phyloP scores from a whole-genome alignment of 2,888 invertebrate species.

The Steinernema carpocapsae region DNA sequence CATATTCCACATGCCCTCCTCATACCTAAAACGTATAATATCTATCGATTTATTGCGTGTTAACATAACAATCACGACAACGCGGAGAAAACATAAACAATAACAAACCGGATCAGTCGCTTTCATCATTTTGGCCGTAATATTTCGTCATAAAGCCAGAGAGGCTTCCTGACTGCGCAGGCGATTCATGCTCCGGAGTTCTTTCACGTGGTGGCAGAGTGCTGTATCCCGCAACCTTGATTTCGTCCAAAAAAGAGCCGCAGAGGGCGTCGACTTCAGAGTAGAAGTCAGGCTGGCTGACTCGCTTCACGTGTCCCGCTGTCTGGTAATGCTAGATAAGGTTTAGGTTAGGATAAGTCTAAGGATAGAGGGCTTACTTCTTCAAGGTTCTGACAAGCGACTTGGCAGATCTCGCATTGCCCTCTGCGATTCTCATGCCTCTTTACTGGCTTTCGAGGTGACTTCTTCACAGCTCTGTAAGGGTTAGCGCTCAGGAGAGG shows the following conservation, averaged over 20 bases:
- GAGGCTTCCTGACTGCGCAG: too few species aligned
- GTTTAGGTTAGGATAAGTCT: too few species aligned
- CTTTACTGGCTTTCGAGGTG: background rate
- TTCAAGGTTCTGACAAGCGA: background rate
- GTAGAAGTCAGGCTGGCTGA: background rate
- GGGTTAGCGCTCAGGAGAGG: background rate
- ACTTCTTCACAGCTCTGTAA: background rate
- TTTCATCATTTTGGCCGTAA: too few species aligned
- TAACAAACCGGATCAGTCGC: too few species aligned
- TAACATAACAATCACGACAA: too few species aligned
- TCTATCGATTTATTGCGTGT: too few species aligned
- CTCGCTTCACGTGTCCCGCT: background rate
- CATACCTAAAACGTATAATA: too few species aligned
- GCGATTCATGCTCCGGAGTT: background rate
- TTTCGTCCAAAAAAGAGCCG: constrained; percentile 8
- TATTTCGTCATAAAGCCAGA: too few species aligned
- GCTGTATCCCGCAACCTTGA: constrained; percentile 6
- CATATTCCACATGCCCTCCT: too few species aligned
- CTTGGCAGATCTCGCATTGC: constrained; percentile 9
- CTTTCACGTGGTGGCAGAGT: background rate
- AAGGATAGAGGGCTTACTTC: background rate
- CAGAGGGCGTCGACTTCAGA: constrained; percentile 18
- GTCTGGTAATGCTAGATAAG: background rate
- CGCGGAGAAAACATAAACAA: too few species aligned
- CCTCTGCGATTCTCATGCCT: background rate